These are phyloP conservation scores for Rhineura floridana DNA, from an alignment of 2,113 vertebrate genomes.

Conservation along the genomic window DNA sequence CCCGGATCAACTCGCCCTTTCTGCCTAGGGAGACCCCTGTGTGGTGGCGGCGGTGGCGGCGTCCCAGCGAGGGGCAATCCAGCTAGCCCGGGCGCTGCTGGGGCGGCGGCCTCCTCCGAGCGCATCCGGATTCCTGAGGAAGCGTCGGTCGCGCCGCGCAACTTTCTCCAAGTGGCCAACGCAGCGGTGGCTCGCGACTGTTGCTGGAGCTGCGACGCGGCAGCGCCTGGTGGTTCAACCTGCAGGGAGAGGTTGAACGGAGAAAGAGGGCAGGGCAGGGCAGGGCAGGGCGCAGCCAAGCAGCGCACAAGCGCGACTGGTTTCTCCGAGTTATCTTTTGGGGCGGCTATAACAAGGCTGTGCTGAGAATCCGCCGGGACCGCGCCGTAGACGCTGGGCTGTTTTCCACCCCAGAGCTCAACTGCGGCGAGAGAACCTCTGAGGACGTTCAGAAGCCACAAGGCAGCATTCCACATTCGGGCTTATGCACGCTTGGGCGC, in stretches of 20 bases:
- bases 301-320: neutral
- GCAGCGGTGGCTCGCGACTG: neutral
- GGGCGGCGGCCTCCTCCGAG: constrained; percentile 44
- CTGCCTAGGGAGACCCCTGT: neutral
- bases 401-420: neutral
- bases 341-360: neutral
- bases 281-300: neutral
- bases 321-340: neutral
- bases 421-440: neutral
- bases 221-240: neutral
- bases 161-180: neutral
- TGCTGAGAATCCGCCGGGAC: neutral
- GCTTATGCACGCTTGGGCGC: neutral
- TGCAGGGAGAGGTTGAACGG: neutral
- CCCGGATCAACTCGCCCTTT: neutral
- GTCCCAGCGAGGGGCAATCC: neutral
- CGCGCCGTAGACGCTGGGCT: too few species aligned
- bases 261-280: neutral
- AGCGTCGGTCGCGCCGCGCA: neutral
- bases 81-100: neutral
- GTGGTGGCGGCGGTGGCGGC: neutral
- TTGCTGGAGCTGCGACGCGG: neutral
- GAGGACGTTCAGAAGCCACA: neutral
- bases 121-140: constrained; percentile 20
- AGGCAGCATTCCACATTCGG: neutral